phyloP scores from a whole-genome alignment of 2,797 vertebrate species.

The Mormyrus hasselquistii region DNA sequence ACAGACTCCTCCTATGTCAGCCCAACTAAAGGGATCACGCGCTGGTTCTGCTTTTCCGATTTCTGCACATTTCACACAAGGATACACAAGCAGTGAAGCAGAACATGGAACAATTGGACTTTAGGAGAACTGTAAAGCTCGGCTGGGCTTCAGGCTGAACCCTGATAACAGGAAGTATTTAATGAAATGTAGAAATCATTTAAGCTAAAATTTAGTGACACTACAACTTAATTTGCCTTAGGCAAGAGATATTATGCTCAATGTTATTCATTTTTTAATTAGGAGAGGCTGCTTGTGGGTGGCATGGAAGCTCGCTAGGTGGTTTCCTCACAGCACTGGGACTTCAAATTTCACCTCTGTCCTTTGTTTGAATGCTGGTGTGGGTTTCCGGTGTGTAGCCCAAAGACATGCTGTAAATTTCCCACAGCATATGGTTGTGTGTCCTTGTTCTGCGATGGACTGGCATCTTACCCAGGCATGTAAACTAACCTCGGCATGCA shows the following conservation, averaged over 20 bases:
- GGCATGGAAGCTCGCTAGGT: not conserved
- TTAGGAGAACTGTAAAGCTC: slow-evolving; percentile 54
- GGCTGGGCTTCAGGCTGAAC: slow-evolving; percentile 50
- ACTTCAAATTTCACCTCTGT: not conserved
- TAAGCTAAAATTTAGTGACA: slow-evolving; percentile 34
- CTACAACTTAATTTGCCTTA: not conserved
- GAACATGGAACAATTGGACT: slow-evolving; percentile 44
- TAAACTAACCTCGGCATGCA: not conserved
- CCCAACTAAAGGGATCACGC: not conserved
- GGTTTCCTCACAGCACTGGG: not conserved
- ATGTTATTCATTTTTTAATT: not conserved
- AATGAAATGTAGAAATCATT: slow-evolving; percentile 54
- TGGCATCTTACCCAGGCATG: not conserved
- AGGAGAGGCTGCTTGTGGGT: not conserved
- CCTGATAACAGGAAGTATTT: slow-evolving; percentile 56
- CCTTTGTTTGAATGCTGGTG: not conserved
- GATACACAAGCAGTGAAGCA: not conserved
- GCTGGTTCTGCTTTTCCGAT: not conserved
- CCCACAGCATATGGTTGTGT: not conserved
- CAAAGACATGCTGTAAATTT: not conserved
- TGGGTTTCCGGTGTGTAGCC: not conserved
- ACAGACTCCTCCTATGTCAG: not conserved
- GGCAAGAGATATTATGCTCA: not conserved
- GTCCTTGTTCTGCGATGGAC: not conserved
- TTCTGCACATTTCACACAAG: not conserved